Conservation (phyloP, 2,113 vertebrate species). For the Nesogale talazaci region DNA sequence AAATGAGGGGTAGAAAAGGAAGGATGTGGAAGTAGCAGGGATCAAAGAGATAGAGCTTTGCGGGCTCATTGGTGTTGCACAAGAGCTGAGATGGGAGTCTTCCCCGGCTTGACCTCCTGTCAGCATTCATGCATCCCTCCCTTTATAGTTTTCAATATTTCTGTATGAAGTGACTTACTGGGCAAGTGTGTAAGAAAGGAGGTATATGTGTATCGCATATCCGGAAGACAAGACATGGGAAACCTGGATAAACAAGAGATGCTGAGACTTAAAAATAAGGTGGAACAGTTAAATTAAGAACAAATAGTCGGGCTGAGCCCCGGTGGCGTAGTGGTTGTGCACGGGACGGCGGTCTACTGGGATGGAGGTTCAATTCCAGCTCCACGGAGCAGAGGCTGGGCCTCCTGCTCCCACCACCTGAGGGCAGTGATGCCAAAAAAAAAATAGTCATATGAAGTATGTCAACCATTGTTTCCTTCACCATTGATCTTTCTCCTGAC, state of each 20-base stretch:
- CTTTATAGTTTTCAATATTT: neutral
- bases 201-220: neutral
- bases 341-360: no score
- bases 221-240: neutral
- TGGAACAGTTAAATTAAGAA: neutral
- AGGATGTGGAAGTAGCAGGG: neutral
- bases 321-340: no score
- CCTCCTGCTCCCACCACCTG: no score
- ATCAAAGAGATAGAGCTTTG: slow-evolving; percentile 51
- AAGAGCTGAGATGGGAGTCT: neutral
- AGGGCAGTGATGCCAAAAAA: no score
- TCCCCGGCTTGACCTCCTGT: neutral
- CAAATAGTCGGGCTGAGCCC: no score
- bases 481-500: neutral
- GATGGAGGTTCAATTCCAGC: no score
- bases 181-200: neutral
- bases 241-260: neutral
- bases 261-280: slow-evolving; percentile 18
- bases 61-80: slow-evolving; percentile 11
- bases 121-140: neutral
- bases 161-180: neutral
- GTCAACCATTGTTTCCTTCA: neutral
- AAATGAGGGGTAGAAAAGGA: neutral
- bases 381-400: no score
- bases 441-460: neutral